Conservation (phyloP, 1,140 invertebrate species). For the Drosophila ogumai region DNA sequence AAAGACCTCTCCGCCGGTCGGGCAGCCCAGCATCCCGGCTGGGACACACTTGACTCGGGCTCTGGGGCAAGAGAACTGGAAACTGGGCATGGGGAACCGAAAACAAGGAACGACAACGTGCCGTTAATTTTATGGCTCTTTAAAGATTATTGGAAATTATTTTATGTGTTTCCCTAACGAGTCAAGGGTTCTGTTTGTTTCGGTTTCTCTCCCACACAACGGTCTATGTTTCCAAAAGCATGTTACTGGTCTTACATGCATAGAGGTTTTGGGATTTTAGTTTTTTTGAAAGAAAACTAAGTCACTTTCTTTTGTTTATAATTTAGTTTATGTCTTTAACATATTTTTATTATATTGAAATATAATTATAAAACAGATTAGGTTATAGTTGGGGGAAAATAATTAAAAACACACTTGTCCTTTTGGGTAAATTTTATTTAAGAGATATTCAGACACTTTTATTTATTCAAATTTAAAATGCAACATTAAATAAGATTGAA, state of each 20-base stretch:
- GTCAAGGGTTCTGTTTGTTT: constrained; percentile 52
- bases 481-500: too few species aligned
- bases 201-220: constrained; percentile 8
- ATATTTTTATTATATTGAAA: neutral
- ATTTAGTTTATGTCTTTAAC: neutral
- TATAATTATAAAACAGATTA: neutral
- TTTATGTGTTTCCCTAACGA: constrained; percentile 76
- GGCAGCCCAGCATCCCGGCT: constrained; percentile 8
- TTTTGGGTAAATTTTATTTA: too few species aligned
- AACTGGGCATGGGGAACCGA: constrained; percentile 22
- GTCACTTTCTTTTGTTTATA: neutral
- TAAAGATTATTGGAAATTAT: constrained; percentile 83
- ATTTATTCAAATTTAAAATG: too few species aligned
- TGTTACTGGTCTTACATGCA: neutral
- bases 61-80: constrained; percentile 11
- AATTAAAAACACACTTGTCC: too few species aligned
- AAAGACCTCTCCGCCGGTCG: constrained; percentile 26
- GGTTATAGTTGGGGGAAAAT: too few species aligned
- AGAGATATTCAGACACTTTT: too few species aligned
- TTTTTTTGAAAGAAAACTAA: neutral
- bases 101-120: constrained; percentile 57
- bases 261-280: neutral
- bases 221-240: neutral
- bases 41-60: constrained; percentile 65
- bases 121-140: constrained; percentile 80